These are phyloP conservation scores for Ciconia stormi DNA, from an alignment of 2,113 vertebrate species.

Conservation along the genomic window DNA sequence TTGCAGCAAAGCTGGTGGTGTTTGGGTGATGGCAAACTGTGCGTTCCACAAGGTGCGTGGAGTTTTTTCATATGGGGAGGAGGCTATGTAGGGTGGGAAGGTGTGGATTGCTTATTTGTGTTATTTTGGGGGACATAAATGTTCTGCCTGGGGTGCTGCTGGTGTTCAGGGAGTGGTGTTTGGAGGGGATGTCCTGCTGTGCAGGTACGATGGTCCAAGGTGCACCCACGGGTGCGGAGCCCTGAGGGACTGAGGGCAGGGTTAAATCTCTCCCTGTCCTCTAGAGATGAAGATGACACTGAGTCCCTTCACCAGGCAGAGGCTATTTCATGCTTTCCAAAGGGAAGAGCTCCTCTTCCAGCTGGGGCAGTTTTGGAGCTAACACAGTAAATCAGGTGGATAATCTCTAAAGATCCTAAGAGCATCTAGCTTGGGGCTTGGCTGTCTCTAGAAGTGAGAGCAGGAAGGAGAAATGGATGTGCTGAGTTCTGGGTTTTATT, in stretches of 20 bases:
- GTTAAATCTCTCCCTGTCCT: neutral
- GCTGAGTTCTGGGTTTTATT: accelerated
- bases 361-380: neutral
- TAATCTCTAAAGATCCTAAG: accelerated
- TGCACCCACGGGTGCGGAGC: accelerated
- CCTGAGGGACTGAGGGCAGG: accelerated
- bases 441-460: neutral
- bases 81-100: accelerated
- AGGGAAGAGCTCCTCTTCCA: neutral
- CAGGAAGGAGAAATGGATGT: neutral
- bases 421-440: neutral
- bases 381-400: accelerated
- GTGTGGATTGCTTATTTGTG: neutral
- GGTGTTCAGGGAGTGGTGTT: neutral
- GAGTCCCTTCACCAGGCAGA: neutral
- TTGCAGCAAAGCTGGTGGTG: accelerated
- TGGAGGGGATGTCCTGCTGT: too few relatives aligned
- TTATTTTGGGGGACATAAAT: accelerated
- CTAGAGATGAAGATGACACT: accelerated
- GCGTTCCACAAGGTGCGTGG: accelerated
- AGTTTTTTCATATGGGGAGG: accelerated
- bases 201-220: accelerated
- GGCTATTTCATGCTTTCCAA: neutral
- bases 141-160: neutral
- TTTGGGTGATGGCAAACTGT: accelerated